Base-by-base conservation (phyloP, 2,797 vertebrate genomes). In the Acrossocheilus fasciatus region DNA sequence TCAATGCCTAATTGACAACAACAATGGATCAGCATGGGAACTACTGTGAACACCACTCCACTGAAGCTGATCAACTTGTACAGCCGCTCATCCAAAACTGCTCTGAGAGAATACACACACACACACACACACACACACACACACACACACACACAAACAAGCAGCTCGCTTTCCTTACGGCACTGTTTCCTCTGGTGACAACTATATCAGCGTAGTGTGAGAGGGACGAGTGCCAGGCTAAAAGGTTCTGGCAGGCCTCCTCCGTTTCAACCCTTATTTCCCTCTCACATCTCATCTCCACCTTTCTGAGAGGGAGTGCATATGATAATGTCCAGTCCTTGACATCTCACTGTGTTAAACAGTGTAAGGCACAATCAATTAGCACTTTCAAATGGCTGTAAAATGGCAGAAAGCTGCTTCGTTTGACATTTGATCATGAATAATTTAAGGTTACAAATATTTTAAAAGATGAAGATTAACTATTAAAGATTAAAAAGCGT, bases 1-100 rank as follows among this genome's bases (percentile, higher is more conserved):
- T 89, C 86, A 80, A 82, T 87, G 83, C 72, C 62, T 74, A 89
- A 86, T 76, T 87, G 87, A 87, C 88, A 87, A 75, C 84, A 86
- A 88, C 73, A 83, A 73, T 47, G 52, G 68, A 72, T 84, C 81
- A 62, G 81, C 34, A 83, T 76, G 80, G 57, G 62, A 72, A 69
- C 76, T 26, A 78, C 52, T 86, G 52, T 26, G 82, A 52, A 68
- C 36, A 12, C 20, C 39, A 73, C 82, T 78, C 43, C 72, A 81
- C 14, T 66, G 54, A 57, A 87, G 74, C 50, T 43, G 52, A 62
- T 68, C 86, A 78, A 41, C 80, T 88, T 57, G 17, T 39, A 83
- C 82, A 86, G 73, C 23, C 34, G 26, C 50, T 72, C 17, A 6
- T 12, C 70, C 15, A 68, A 39, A 76, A 66, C 57, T 17, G 50